Evolutionary conservation across 2,888 invertebrate species (phyloP), one percentile per base, ranked within the genome.

Genomic region (Agrilus mali): DNA sequence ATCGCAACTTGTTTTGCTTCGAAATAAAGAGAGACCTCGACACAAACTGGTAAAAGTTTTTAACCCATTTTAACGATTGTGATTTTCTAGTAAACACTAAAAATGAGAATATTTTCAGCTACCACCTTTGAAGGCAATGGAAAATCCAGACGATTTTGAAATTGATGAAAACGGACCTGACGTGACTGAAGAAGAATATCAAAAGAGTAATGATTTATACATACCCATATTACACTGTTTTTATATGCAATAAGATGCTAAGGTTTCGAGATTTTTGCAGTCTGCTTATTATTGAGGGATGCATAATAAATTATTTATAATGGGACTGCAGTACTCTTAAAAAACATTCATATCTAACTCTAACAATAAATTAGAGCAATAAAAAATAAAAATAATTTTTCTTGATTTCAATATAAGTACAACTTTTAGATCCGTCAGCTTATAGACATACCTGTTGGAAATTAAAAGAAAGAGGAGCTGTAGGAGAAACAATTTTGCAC

Each of bases 401-500:
- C n/a, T n/a, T n/a, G n/a, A n/a, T 34, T 34, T 34, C 4, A 20
- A 22, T 7, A 22, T 6, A 7, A 27, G 10, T 27, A 27, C 2
- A 3, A 27, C 43, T 54, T 55, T 40, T 50, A 71, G 72, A 84
- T 65, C 83, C 83, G 1, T 75, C 71, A 13, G 77, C 76, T 39
- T 92, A 86, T 61, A 77, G 89, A 47, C 82, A 86, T 55, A 81
- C 90, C 3, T 94, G 94, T 62, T 96, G 95, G 95, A 84, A 86
- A 61, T 66, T 96, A 34, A 74, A 86, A 71, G 83, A 93, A 62
- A 76, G 93, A 42, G 97, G 97, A 0, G 92, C 94, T 2, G 95
- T 97, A 1, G 96, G 97, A 0, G 97, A 98, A 69, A 89, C 90
- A 0, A 85, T 93, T 48, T 71, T 98, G 12, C 97, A 96, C 66